Evolutionary conservation across 2,113 vertebrate genomes (phyloP).

Genomic region (Perca schrenkii): DNA sequence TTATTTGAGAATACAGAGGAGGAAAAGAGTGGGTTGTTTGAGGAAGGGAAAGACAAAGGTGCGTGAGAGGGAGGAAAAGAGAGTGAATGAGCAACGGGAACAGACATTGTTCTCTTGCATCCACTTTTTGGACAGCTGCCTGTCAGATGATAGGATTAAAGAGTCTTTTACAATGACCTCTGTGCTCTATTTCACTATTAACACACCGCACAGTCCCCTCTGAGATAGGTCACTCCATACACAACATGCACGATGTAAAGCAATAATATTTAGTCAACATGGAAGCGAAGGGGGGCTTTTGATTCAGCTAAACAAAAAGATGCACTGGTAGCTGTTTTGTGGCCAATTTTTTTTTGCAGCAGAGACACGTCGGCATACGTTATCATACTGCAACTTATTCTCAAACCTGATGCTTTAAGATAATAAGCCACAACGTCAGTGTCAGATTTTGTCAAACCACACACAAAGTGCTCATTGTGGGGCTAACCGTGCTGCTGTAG

Average conservation of each 20-base stretch:
- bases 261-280: not conserved
- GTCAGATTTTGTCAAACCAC: constrained; percentile 27
- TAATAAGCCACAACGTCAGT: not conserved
- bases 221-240: constrained; percentile 60
- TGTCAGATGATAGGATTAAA: constrained; percentile 76
- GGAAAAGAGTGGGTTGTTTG: constrained; percentile 43
- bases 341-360: not conserved
- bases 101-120: constrained; percentile 58
- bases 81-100: constrained; percentile 8
- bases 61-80: constrained; percentile 15
- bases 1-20: constrained; percentile 52
- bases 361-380: not conserved
- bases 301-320: not conserved
- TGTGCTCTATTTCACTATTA: constrained; percentile 61
- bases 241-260: constrained; percentile 47
- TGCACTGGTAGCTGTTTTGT: constrained; percentile 1
- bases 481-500: constrained; percentile 27
- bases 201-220: constrained; percentile 31
- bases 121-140: constrained; percentile 73
- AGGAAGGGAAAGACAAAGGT: constrained; percentile 27
- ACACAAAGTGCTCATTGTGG: constrained; percentile 27
- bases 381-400: not conserved
- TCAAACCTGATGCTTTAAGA: not conserved
- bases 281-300: not conserved
- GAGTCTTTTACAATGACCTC: constrained; percentile 73